A percentile compares a stretch with the other conserved stretches of the same genome.
These are phyloP conservation scores for Rapana venosa DNA, from an alignment of 2,888 invertebrate species.

Conservation along the genomic window DNA sequence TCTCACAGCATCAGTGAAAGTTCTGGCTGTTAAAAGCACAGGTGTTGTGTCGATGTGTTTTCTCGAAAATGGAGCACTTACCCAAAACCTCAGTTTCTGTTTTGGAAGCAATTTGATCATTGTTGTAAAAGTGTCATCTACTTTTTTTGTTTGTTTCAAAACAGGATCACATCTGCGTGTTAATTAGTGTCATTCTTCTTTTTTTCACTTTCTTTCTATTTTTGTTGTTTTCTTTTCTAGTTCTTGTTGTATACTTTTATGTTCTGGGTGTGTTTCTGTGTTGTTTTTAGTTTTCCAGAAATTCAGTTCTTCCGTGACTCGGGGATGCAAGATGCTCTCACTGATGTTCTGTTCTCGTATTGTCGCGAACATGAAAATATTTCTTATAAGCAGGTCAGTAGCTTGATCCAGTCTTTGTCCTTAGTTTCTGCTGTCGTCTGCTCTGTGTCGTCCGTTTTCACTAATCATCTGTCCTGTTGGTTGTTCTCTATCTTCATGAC, in stretches of 20 bases:
- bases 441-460: neutral
- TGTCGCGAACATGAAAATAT: slow-evolving; percentile 84
- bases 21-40: no score
- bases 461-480: neutral
- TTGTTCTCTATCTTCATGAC: neutral
- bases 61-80: no score
- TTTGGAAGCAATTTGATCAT: no score
- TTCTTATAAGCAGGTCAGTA: slow-evolving; percentile 85
- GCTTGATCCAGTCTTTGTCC: neutral
- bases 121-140: no score
- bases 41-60: no score
- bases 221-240: slow-evolving; percentile 6
- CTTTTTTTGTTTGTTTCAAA: no score
- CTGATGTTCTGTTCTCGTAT: slow-evolving; percentile 82
- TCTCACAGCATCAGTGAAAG: no score
- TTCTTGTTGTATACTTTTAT: slow-evolving; percentile 29
- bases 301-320: slow-evolving; percentile 87
- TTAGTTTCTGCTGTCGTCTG: neutral
- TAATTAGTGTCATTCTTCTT: neutral
- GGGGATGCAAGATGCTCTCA: slow-evolving; percentile 86
- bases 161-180: no score
- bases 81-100: no score
- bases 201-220: slow-evolving; percentile 2
- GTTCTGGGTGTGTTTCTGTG: slow-evolving; percentile 35
- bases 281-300: slow-evolving; percentile 84